Conservation (phyloP, 2,797 vertebrate genomes). For the Psittacula echo region DNA sequence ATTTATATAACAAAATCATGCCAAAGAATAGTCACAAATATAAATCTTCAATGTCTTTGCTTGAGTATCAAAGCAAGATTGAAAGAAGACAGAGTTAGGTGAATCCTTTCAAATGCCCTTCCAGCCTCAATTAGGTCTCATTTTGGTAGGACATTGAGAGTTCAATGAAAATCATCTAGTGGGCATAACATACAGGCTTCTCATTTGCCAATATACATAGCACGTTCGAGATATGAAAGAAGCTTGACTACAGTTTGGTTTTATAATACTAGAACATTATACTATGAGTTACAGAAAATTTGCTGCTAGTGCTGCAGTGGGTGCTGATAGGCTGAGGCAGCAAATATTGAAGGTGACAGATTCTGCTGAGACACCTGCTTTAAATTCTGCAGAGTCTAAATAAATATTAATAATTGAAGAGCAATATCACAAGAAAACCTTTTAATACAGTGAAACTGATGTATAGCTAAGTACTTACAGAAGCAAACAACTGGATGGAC, state of each 20-base stretch:
- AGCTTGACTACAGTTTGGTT: not conserved
- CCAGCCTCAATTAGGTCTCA: not conserved
- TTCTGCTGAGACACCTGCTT: not conserved
- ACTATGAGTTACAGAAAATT: not conserved
- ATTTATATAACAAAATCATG: not conserved
- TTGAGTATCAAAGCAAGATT: not conserved
- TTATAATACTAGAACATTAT: not conserved
- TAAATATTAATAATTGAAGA: not conserved
- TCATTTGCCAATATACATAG: not conserved
- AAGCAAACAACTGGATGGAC: not conserved
- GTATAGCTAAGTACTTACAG: not conserved
- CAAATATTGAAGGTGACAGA: not conserved
- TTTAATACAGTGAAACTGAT: not conserved
- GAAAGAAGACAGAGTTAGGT: not conserved
- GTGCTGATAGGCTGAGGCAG: not conserved
- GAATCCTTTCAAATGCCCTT: not conserved
- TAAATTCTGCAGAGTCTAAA: not conserved
- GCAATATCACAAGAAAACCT: not conserved
- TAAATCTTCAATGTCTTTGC: not conserved
- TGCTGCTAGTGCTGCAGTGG: accelerated
- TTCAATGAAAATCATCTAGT: not conserved
- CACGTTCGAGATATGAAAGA: not conserved
- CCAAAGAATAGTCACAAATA: not conserved
- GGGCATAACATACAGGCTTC: not conserved
- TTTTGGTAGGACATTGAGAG: not conserved